phyloP scores from a whole-genome alignment of 2,113 vertebrate species.

The Larimichthys crocea region DNA sequence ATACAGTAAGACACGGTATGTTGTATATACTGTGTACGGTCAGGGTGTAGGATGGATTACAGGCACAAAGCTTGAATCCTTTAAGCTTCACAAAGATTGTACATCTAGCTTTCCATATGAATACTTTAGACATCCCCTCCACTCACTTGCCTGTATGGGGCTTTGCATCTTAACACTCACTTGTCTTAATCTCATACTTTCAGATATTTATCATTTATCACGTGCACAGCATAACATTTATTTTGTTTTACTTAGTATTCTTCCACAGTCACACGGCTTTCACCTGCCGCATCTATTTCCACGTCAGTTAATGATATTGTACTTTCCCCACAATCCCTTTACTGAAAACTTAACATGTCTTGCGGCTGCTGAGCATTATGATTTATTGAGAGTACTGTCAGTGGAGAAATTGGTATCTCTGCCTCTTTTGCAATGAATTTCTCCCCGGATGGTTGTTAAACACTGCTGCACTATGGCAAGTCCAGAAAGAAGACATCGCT shows the following conservation, averaged over 20 bases:
- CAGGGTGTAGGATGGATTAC: background rate
- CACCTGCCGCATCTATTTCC: slow-evolving; percentile 7
- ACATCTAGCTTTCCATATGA: background rate
- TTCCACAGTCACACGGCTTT: background rate
- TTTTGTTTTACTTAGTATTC: slow-evolving; percentile 21
- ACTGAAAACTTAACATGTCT: slow-evolving; percentile 29
- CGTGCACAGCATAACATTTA: background rate
- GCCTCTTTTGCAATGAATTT: slow-evolving; percentile 43
- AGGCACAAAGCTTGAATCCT: background rate
- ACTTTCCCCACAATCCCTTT: slow-evolving; percentile 36
- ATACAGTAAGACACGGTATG: background rate
- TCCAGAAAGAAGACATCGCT: slow-evolving; percentile 1
- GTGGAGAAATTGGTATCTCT: slow-evolving; percentile 45
- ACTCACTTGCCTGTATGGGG: background rate
- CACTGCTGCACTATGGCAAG: slow-evolving; percentile 31
- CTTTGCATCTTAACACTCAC: slow-evolving; percentile 6
- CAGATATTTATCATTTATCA: slow-evolving; percentile 26
- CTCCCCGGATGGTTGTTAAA: slow-evolving; percentile 32
- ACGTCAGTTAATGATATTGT: slow-evolving; percentile 46
- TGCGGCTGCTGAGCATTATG: slow-evolving; percentile 30
- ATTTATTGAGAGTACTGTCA: slow-evolving; percentile 59
- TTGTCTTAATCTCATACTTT: background rate
- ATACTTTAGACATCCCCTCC: background rate
- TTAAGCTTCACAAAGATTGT: background rate
- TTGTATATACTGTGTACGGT: background rate